Evolutionary conservation across 2,888 invertebrate species (phyloP), one percentile per base, ranked within the genome.

Genomic region (Drosophila paracracens): DNA sequence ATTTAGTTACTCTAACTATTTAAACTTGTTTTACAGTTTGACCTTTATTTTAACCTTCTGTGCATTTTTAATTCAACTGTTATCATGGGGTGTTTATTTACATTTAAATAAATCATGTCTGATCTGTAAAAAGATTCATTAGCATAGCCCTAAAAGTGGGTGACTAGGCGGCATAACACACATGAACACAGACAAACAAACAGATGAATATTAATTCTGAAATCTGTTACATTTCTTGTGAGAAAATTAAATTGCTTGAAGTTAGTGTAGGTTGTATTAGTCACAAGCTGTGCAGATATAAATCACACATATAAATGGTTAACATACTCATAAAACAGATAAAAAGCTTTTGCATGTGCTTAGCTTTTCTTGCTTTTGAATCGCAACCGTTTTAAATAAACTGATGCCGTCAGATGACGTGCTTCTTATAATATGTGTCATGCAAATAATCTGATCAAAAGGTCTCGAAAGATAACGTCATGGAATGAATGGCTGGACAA

Each of bases 321-420:
- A 2, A 10, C 51, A 50, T 51, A 6, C 51, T 60, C 51, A 51
- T 51, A 36, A 60, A 16, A 29, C 11, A 29, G 1, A 36, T 7
- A 68, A 33, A 63, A 54, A 70, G 65, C 59, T 72, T 33, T 4
- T 21, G 21, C 27, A 33, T 1, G 8, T 8, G 38, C 31, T 4
- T n/a, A 43, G 43, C 48, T 61, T 50, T 54, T 68, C 16, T 29
- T 35, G 48, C 16, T n/a, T 31, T 40, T 31, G 33, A 27, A 53
- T 52, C 46, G 40, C 35, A 54, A 36, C 40, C 38, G 40, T 54
- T 40, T 51, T 51, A 31, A 25, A 54, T 48, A 69, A 36, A 63
- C 1, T 69, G 52, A 50, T 74, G 68, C 38, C 79, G 76, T 86
- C 83, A 83, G 72, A 62, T 66, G 70, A 57, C 75, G 57, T 38